phyloP scores from a whole-genome alignment of 2,113 vertebrate species.

The Marcusenius ussheri region DNA sequence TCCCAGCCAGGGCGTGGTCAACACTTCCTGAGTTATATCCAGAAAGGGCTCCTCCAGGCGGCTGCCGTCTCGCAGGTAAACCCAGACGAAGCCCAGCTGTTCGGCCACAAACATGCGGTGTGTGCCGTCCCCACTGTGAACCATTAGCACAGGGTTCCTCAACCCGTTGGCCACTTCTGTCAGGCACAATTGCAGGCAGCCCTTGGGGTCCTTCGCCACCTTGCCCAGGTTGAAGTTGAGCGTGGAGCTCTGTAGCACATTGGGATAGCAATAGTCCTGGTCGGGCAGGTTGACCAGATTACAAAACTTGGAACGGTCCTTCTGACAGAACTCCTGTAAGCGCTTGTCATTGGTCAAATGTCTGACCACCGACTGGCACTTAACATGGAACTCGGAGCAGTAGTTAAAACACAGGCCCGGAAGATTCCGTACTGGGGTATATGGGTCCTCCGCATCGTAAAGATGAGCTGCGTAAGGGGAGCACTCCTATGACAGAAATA shows the following conservation, averaged over 20 bases:
- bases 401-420: constrained; percentile 70
- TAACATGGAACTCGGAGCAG: constrained; percentile 62
- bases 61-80: constrained; percentile 64
- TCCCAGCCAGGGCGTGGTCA: constrained; percentile 68
- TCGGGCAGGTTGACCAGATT: constrained; percentile 61
- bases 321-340: constrained; percentile 40
- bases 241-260: constrained; percentile 51
- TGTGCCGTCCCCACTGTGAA: constrained; percentile 62
- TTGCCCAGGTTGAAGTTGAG: constrained; percentile 62
- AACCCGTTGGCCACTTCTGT: constrained; percentile 66
- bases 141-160: constrained; percentile 70
- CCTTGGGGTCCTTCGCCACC: constrained; percentile 50
- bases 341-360: constrained; percentile 53
- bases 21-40: constrained; percentile 63
- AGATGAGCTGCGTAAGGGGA: constrained; percentile 75
- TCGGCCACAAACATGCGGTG: constrained; percentile 69
- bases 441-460: constrained; percentile 68
- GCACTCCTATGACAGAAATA: constrained; percentile 60
- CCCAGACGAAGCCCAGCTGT: constrained; percentile 74
- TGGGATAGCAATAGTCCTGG: constrained; percentile 74
- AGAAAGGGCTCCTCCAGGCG: constrained; percentile 69
- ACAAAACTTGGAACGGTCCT: constrained; percentile 57
- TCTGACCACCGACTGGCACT: constrained; percentile 57
- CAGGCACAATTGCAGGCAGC: constrained; percentile 74
- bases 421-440: constrained; percentile 61